Evolutionary conservation across 2,797 vertebrate genomes (phyloP), one percentile per base, ranked within the genome.

Genomic region (Botia kubotai): DNA sequence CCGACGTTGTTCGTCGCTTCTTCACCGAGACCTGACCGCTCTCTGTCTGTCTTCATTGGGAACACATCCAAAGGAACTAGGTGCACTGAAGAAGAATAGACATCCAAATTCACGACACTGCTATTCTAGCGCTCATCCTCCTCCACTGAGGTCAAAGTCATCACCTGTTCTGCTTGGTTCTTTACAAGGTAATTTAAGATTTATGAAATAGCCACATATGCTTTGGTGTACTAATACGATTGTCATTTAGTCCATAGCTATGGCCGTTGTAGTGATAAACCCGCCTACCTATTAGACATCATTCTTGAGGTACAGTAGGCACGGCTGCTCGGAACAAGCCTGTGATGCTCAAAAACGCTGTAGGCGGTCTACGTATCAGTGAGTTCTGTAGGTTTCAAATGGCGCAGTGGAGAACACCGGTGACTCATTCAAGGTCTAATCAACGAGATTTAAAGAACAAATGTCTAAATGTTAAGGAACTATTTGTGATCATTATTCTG

Each of bases 21-120:
- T 87, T 43, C 86, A 84, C 12, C 83, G 75, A 69, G 86, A 87
- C 21, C 7, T 87, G 1, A n/a, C 75, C 17, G 75, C 68, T 13
- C 33, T 83, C 3, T 86, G 82, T 66, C 11, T 79, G 6, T 81
- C 84, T 19, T 81, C 86, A 6, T 62, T 79, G 71, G 50, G 55
- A 46, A 48, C 66, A 12, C 29, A 68, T 19, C 46, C 26, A 14
- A 78, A 69, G 39, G 66, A 43, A 66, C 16, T 77, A 29, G 68
- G 55, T 48, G 26, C 46, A 2, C 6, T 7, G 5, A 72, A 70
- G 16, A 71, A 60, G 8, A 50, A 10, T 10, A 53, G 1, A n/a
- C 43, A 2, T 11, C 43, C 10, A 14, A 53, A 0, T 23, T 26
- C 73, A 63, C 19, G 57, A 4, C 79, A 33, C 29, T 14, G 43